Base-by-base conservation (phyloP, 2,797 vertebrate species). In the Enteromius argenteus region DNA sequence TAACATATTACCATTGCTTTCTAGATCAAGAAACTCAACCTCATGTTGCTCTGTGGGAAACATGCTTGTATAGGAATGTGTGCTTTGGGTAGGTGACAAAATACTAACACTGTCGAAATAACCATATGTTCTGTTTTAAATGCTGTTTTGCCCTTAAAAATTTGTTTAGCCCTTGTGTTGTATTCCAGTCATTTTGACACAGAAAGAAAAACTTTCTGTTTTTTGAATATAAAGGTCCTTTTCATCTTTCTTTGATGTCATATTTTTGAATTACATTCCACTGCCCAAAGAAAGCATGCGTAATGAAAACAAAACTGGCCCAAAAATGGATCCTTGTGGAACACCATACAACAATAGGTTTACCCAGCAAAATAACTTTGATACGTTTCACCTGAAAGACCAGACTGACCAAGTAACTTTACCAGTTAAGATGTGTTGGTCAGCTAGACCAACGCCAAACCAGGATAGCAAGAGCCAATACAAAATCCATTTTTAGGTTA, bases 141-240 rank as follows among this genome's bases (percentile, higher is more conserved):
- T 82, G 42, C 39, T 74, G 21, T 39, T 81, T 81, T 82, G 15
- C 7, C 21, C 11, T n/a, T 15, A 51, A 51, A 21, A 44, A 46
- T 11, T 11, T 3, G 17, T 32, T 81, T 60, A 46, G 58, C 27
- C 27, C 5, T 58, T 11, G 9, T 15, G 13, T 27, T 32, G 14
- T 32, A 62, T 62, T 62, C 14, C 30, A 17, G 14, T 32, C 5
- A 32, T 64, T 64, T 32, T 64, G 60, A 30, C 60, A 30, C 60
- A 30, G 13, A 30, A 7, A 30, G 11, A 39, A 39, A 8, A 11
- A 6, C 2, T 62, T 30, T 15, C 27, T 62, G 30, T 58, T 27
- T 15, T 21, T 13, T 15, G 13, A 62, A 56, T n/a, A 58, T 58
- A 58, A 23, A 58, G 56, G 10, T 58, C 3, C n/a, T 58, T 58